Evolutionary conservation across 2,888 invertebrate species (phyloP).

Genomic region (Lithophane socia): DNA sequence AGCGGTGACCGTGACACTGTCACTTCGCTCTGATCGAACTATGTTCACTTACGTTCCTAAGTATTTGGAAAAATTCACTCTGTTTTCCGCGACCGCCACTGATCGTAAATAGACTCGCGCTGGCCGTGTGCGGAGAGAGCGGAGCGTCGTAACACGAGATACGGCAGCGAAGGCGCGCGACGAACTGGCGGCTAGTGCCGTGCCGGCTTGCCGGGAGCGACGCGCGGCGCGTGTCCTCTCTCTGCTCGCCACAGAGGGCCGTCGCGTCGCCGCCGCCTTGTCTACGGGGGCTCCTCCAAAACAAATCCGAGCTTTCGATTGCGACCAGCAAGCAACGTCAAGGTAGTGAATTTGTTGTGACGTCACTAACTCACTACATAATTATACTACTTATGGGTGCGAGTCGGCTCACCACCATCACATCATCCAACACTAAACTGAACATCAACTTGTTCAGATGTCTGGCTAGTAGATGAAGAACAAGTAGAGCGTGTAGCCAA

Average conservation of each 20-base stretch:
- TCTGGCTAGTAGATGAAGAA: not conserved
- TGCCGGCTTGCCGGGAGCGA: slow-evolving; percentile 5
- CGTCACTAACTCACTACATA: not conserved
- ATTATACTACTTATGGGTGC: not conserved
- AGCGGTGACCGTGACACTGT: slow-evolving; percentile 1
- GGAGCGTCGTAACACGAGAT: not conserved
- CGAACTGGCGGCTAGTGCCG: slow-evolving; percentile 38
- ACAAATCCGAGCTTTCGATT: slow-evolving; percentile 4
- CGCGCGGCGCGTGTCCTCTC: slow-evolving; percentile 18
- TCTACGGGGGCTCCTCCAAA: slow-evolving; percentile 36
- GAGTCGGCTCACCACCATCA: not conserved
- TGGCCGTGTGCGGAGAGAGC: not conserved
- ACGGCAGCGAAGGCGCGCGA: slow-evolving; percentile 36
- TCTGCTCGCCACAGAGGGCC: slow-evolving; percentile 21
- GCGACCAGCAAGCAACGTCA: not conserved
- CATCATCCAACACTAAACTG: too few relatives aligned
- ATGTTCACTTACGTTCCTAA: not conserved
- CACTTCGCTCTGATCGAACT: slow-evolving; percentile 1
- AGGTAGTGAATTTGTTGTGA: not conserved
- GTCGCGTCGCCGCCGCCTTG: slow-evolving; percentile 36
- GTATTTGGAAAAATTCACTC: slow-evolving; percentile 1
- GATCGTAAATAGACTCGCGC: slow-evolving; percentile 50
- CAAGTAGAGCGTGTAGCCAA: not conserved
- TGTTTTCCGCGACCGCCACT: not conserved
- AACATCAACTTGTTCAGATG: not conserved